Conservation (phyloP, 23 tunicate genomes). For the Phallusia fumigata region DNA sequence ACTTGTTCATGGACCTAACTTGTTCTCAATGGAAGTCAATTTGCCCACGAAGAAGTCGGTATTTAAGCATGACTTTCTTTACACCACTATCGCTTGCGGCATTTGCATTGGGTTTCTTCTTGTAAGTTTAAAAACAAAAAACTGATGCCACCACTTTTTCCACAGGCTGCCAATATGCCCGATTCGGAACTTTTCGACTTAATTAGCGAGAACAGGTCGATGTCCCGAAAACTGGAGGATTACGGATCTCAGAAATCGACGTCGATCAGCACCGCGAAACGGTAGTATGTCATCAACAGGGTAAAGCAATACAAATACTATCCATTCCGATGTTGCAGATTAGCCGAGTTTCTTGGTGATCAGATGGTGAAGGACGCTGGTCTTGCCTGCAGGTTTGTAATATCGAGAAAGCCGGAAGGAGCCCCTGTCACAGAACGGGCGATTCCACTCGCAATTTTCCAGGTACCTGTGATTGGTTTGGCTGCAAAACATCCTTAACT, state of each 20-base stretch:
- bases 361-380: conserved; percentile 99
- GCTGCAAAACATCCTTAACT: too few relatives aligned
- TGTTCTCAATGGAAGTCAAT: too few relatives aligned
- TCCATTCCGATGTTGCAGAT: conserved; percentile 19
- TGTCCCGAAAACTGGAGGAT: conserved; percentile 92
- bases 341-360: conserved; percentile 98
- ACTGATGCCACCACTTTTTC: neutral
- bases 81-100: too few relatives aligned
- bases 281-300: too few relatives aligned
- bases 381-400: conserved; percentile 83
- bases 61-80: too few relatives aligned
- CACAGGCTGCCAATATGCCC: conserved; percentile 89
- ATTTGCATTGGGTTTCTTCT: neutral
- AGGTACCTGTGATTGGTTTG: conserved; percentile 29
- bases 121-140: neutral
- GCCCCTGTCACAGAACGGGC: conserved; percentile 98
- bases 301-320: too few relatives aligned
- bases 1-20: too few relatives aligned
- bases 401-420: conserved; percentile 93
- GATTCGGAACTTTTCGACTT: conserved; percentile 89
- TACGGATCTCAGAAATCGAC: conserved; percentile 98
- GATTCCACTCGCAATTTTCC: conserved; percentile 95
- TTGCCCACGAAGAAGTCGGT: too few relatives aligned
- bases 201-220: conserved; percentile 86
- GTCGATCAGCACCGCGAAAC: conserved; percentile 96